Evolutionary conservation across 2,797 vertebrate genomes (phyloP).

Genomic region (Arnoldichthys spilopterus): DNA sequence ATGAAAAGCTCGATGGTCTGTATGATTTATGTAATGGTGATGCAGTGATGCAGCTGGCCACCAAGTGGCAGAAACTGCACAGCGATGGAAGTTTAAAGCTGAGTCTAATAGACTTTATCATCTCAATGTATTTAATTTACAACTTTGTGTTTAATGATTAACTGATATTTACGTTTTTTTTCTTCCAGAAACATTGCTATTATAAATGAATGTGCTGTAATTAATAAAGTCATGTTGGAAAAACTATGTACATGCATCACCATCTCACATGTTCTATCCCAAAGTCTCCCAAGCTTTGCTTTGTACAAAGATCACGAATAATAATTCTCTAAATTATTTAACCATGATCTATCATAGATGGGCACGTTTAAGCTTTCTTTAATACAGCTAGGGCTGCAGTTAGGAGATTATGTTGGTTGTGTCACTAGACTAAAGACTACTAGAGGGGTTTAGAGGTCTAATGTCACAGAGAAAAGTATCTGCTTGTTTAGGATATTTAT

Average conservation of each 20-base stretch:
- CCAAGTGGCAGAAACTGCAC: conserved; percentile 33
- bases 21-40: background rate
- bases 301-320: background rate
- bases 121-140: background rate
- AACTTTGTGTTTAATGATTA: background rate
- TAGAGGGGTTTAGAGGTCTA: background rate
- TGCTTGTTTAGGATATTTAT: background rate
- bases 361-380: background rate
- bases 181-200: background rate
- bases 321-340: conserved; percentile 4
- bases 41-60: conserved; percentile 22
- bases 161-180: background rate
- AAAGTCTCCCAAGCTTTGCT: background rate
- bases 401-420: conserved; percentile 16
- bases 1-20: background rate
- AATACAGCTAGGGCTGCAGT: background rate
- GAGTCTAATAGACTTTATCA: background rate
- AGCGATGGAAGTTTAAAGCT: no score
- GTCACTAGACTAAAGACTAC: conserved; percentile 5
- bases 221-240: background rate
- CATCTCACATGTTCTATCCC: background rate
- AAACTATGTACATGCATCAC: background rate
- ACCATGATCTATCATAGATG: background rate
- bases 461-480: no score
- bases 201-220: background rate